Percentiles rank a stretch among this genome's conserved stretches.
phyloP scores from a whole-genome alignment of 2,888 invertebrate species.

The Tanytarsus gracilentus region DNA sequence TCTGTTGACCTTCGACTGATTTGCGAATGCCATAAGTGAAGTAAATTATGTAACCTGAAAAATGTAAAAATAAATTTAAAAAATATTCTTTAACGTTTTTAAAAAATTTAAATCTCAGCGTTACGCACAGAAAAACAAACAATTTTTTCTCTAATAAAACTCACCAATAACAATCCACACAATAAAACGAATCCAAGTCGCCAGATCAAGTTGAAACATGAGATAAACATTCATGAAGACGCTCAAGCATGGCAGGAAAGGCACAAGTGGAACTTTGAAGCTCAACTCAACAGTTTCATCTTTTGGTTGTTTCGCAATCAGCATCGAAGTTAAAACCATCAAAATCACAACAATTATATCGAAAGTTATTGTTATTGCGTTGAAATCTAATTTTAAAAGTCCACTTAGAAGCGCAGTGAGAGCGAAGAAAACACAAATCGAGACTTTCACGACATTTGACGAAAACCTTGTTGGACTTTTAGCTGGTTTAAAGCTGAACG shows the following conservation, averaged over 20 bases:
- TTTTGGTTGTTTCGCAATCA: constrained; percentile 53
- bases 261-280: constrained; percentile 71
- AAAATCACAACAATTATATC: constrained; percentile 36
- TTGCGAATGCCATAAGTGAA: no score
- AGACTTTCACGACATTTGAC: constrained; percentile 42
- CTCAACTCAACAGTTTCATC: constrained; percentile 51
- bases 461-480: constrained; percentile 43
- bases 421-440: constrained; percentile 33
- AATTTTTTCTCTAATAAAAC: no score
- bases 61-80: no score
- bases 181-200: constrained; percentile 76
- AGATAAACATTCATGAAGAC: constrained; percentile 75
- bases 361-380: constrained; percentile 35
- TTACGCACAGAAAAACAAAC: no score
- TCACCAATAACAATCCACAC: constrained; percentile 76
- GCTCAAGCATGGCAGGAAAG: constrained; percentile 70
- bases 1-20: no score
- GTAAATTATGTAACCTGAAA: no score
- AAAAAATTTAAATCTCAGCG: no score
- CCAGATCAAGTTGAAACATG: constrained; percentile 53
- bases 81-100: no score
- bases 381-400: neutral
- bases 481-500: constrained; percentile 39
- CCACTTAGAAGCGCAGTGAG: constrained; percentile 30
- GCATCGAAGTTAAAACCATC: constrained; percentile 44